Conservation (phyloP, 2,113 vertebrate genomes). For the Morone chrysops region DNA sequence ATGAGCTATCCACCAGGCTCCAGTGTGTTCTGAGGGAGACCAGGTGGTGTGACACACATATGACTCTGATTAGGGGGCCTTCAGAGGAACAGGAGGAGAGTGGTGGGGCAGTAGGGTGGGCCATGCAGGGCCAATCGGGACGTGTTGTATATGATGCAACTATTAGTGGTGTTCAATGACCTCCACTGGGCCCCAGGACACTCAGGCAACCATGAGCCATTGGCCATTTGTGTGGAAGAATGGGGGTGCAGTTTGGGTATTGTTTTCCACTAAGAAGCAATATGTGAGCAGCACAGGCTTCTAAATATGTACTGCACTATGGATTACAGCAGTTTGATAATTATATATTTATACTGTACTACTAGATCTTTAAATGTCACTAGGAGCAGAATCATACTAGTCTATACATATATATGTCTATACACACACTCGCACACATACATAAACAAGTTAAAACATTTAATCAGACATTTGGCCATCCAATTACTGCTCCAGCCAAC, state of each 20-base stretch:
- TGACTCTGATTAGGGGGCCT: slow-evolving; percentile 80
- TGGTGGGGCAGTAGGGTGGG: slow-evolving; percentile 22
- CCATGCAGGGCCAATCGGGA: slow-evolving; percentile 43
- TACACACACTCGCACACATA: slow-evolving; percentile 14
- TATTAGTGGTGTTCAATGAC: slow-evolving; percentile 50
- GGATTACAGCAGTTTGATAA: slow-evolving; percentile 13
- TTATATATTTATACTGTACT: slow-evolving; percentile 19
- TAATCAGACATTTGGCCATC: slow-evolving; percentile 12
- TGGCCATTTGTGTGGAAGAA: slow-evolving; percentile 26
- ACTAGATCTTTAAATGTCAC: slow-evolving; percentile 25
- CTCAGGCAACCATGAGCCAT: slow-evolving; percentile 17
- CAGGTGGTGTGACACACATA: slow-evolving; percentile 83
- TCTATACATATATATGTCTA: not conserved
- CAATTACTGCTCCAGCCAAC: slow-evolving; percentile 29
- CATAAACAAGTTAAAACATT: slow-evolving; percentile 62
- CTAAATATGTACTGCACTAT: not conserved
- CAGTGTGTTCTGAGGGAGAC: slow-evolving; percentile 73
- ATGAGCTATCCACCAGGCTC: slow-evolving; percentile 75
- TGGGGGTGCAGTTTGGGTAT: not conserved
- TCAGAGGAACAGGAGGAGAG: slow-evolving; percentile 52
- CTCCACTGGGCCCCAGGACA: slow-evolving; percentile 23
- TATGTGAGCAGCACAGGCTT: slow-evolving; percentile 16
- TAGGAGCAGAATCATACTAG: not conserved
- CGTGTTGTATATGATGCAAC: slow-evolving; percentile 62
- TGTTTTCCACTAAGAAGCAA: slow-evolving; percentile 24